Conservation (phyloP, 2,888 invertebrate species). For the Operophtera brumata region DNA sequence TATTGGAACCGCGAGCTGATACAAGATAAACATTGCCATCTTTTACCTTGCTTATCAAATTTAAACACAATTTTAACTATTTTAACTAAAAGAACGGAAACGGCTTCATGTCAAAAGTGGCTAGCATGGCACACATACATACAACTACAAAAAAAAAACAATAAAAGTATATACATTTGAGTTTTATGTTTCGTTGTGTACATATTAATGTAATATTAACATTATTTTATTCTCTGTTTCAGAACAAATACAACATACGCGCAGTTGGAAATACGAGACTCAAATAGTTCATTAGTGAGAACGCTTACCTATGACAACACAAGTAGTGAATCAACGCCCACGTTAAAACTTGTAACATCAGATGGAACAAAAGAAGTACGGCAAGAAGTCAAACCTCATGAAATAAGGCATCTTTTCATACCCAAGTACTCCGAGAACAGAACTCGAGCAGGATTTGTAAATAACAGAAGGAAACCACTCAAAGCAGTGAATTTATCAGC, state of each 20-base stretch:
- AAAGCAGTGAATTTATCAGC: constrained; percentile 54
- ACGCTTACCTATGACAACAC: constrained; percentile 67
- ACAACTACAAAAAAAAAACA: no score
- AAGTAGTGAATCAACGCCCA: constrained; percentile 60
- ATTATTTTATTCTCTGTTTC: constrained; percentile 44
- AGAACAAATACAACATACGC: constrained; percentile 73
- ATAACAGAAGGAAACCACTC: constrained; percentile 58
- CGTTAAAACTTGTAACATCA: constrained; percentile 61
- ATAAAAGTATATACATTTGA: no score
- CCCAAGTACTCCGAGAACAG: constrained; percentile 68
- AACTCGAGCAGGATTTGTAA: constrained; percentile 67
- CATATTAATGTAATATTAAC: background rate
- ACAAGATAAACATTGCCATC: no score
- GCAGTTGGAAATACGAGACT: constrained; percentile 69
- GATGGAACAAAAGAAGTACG: constrained; percentile 65
- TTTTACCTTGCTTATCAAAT: no score
- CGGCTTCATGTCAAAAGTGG: no score
- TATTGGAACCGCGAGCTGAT: no score
- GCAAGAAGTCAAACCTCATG: constrained; percentile 71
- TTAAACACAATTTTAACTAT: no score
- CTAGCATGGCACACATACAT: no score
- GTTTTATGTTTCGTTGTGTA: background rate
- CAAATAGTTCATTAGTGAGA: constrained; percentile 66
- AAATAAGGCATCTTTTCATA: constrained; percentile 69
- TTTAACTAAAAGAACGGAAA: no score